Evolutionary conservation across 30 jellyfish, hydroid and myxozoan genomes (phyloP).

Genomic region (Pelagia noctiluca): DNA sequence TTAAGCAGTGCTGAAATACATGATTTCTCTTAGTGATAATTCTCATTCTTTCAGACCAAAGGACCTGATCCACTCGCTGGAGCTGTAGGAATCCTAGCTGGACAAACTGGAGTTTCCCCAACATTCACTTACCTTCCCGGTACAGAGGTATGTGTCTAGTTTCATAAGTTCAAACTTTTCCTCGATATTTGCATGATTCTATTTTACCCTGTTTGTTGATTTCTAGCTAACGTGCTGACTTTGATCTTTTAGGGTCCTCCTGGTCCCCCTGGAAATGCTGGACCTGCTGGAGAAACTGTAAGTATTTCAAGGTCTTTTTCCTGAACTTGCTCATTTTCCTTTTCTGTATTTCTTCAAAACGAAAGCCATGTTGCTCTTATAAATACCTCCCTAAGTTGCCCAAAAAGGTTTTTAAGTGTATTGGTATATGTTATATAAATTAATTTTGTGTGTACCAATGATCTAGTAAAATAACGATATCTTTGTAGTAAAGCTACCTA

Average conservation of each 20-base stretch:
- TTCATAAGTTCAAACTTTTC: neutral
- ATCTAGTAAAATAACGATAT: no score
- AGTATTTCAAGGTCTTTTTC: neutral
- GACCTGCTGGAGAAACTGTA: slow-evolving; percentile 82
- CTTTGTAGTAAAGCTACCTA: no score
- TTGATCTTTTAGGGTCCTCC: slow-evolving; percentile 82
- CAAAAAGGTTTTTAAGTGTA: no score
- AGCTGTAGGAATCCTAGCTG: slow-evolving; percentile 87
- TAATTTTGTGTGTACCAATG: no score
- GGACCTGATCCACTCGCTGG: slow-evolving; percentile 97
- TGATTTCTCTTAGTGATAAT: neutral
- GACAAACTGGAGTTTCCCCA: slow-evolving; percentile 74
- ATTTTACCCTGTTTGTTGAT: neutral
- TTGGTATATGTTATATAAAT: no score
- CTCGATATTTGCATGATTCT: neutral
- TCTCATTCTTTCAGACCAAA: slow-evolving; percentile 71
- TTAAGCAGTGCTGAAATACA: neutral
- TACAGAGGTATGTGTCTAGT: slow-evolving; percentile 45
- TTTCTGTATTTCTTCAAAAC: neutral
- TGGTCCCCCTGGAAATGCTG: slow-evolving; percentile 95
- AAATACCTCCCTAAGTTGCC: no score
- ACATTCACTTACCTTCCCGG: slow-evolving; percentile 62
- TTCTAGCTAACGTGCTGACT: neutral
- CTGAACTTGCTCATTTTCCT: neutral
- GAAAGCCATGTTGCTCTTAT: neutral